phyloP scores from a whole-genome alignment of 1,140 invertebrate species.

The Drosophila fuyamai region DNA sequence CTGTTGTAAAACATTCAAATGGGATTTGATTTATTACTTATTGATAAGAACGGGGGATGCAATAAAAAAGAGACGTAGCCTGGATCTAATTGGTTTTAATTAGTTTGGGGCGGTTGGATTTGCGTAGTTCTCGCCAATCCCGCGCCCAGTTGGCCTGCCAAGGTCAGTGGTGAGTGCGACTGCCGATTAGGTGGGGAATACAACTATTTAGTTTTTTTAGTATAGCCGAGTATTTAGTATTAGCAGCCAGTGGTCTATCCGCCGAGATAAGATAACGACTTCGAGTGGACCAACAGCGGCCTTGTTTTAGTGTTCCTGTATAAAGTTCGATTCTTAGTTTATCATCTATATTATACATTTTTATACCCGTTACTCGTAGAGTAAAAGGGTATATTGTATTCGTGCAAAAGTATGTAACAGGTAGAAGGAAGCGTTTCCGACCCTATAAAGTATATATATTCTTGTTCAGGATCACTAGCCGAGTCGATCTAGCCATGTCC shows the following conservation, averaged over 20 bases:
- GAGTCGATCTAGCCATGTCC: no score
- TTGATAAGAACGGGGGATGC: constrained; percentile 34
- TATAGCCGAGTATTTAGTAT: constrained; percentile 9
- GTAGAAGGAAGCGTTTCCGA: no score
- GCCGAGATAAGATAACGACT: constrained; percentile 59
- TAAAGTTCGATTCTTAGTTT: constrained; percentile 48
- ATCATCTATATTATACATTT: constrained; percentile 22
- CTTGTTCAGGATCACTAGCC: no score
- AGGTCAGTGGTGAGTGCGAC: constrained; percentile 46
- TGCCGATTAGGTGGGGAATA: constrained; percentile 24
- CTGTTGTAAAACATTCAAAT: constrained; percentile 28
- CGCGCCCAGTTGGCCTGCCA: constrained; percentile 27
- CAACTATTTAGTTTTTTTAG: constrained; percentile 31
- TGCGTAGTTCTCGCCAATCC: constrained; percentile 44
- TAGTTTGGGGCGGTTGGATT: constrained; percentile 52
- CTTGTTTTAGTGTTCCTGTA: constrained; percentile 47
- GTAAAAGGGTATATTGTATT: no score
- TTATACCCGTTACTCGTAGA: no score
- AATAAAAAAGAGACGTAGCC: constrained; percentile 31
- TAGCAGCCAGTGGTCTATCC: constrained; percentile 59
- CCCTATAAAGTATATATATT: no score
- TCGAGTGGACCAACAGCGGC: constrained; percentile 29
- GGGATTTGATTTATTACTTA: constrained; percentile 12
- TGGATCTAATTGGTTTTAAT: constrained; percentile 55
- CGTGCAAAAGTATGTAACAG: no score